Percentiles rank a stretch among this genome's conserved stretches.
Evolutionary conservation across 1,140 invertebrate genomes (phyloP).

Genomic region (Phortica variegata): DNA sequence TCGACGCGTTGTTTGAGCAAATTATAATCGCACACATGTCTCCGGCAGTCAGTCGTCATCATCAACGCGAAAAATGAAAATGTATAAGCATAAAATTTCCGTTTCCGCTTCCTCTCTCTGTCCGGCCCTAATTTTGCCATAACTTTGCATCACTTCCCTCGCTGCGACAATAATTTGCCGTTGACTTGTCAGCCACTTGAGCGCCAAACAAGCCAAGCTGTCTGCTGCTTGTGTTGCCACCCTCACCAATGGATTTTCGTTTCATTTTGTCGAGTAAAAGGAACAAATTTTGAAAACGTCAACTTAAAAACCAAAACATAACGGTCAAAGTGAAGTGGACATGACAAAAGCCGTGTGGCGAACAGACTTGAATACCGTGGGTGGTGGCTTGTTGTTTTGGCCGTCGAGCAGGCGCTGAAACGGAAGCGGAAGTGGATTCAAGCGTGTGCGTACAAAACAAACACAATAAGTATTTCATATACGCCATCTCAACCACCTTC

Average conservation of each 20-base stretch:
- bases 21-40: slow-evolving; percentile 12
- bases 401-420: slow-evolving; percentile 49
- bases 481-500: slow-evolving; percentile 47
- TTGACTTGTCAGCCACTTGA: no score
- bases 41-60: slow-evolving; percentile 31
- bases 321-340: neutral
- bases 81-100: slow-evolving; percentile 53
- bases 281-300: no score
- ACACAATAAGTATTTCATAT: slow-evolving; percentile 54
- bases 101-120: slow-evolving; percentile 45
- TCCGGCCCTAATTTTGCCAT: no score
- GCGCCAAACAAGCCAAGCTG: no score
- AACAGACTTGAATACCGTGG: no score
- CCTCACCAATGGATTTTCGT: no score
- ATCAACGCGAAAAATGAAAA: slow-evolving; percentile 47
- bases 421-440: slow-evolving; percentile 30
- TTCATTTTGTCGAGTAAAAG: no score
- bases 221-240: no score
- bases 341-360: neutral
- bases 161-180: no score
- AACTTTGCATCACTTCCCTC: no score
- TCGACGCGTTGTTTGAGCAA: neutral
- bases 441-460: slow-evolving; percentile 37
- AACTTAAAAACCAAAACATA: no score
- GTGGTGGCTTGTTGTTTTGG: slow-evolving; percentile 34